These are phyloP conservation scores for Alouatta palliata DNA, from an alignment of 2,113 vertebrate species.

Conservation along the genomic window DNA sequence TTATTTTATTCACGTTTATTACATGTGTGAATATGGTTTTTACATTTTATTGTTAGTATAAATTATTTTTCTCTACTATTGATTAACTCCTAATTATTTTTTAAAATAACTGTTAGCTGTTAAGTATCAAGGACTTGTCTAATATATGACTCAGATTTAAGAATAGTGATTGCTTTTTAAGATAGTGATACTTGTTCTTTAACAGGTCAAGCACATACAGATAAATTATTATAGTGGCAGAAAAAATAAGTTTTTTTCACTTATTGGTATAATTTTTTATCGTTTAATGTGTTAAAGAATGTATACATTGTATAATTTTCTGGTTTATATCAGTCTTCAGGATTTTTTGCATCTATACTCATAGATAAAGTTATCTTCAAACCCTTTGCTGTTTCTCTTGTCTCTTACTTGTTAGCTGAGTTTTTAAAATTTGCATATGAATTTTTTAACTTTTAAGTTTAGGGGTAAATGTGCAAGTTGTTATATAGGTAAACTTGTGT, in stretches of 20 bases:
- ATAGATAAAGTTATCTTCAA: not conserved
- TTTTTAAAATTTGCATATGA: not conserved
- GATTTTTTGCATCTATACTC: not conserved
- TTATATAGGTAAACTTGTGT: no score
- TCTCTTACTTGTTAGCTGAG: not conserved
- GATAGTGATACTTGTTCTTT: not conserved
- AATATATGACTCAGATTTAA: not conserved
- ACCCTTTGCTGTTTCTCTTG: not conserved
- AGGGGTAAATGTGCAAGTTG: no score
- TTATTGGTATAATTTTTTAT: not conserved
- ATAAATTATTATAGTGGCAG: not conserved
- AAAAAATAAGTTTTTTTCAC: not conserved
- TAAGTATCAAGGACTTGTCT: not conserved
- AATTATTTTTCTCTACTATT: not conserved
- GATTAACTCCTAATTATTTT: not conserved
- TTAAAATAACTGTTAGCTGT: not conserved
- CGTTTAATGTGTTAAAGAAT: not conserved
- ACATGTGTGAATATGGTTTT: not conserved
- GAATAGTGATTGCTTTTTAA: not conserved
- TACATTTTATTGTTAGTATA: not conserved
- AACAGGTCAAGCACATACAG: not conserved
- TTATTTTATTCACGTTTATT: no score
- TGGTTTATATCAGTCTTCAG: not conserved
- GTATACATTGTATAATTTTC: not conserved
- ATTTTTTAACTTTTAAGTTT: no score